A percentile compares a stretch with the other conserved stretches of the same genome.
Evolutionary conservation across 2,888 invertebrate genomes (phyloP).

Genomic region (Hyposoter dolosus): DNA sequence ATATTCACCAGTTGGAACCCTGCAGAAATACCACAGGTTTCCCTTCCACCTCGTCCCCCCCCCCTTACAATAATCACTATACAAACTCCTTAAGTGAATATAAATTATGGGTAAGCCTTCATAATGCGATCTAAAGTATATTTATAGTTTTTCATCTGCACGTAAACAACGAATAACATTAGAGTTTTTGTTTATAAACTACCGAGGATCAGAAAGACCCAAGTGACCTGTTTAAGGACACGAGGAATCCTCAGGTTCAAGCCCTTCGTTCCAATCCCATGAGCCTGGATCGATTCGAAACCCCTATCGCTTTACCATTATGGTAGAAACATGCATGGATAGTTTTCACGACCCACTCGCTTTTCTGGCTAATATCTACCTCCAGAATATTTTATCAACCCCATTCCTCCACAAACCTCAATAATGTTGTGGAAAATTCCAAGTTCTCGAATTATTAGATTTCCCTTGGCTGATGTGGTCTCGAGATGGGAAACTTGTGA

Average conservation of each 20-base stretch:
- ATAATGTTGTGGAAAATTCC: slow-evolving; percentile 1
- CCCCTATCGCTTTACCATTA: not conserved
- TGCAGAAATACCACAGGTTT: too few relatives aligned
- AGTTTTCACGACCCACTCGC: slow-evolving; percentile 6
- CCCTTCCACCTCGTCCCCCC: too few relatives aligned
- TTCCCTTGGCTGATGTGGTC: not conserved
- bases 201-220: not conserved
- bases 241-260: not conserved
- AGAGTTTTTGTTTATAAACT: not conserved
- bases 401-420: not conserved
- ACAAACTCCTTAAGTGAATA: too few relatives aligned
- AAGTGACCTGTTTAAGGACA: not conserved
- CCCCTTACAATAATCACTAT: too few relatives aligned
- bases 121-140: not conserved
- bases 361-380: slow-evolving; percentile 20
- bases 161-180: not conserved
- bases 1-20: too few relatives aligned
- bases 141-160: not conserved
- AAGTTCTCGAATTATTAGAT: not conserved
- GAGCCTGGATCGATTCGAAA: not conserved
- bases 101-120: not conserved
- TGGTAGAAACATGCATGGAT: not conserved
- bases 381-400: slow-evolving; percentile 2
- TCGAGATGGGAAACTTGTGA: not conserved
- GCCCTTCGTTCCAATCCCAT: not conserved